Evolutionary conservation across 2,797 vertebrate species (phyloP), one percentile per base, ranked within the genome.

Genomic region (Botia kubotai): DNA sequence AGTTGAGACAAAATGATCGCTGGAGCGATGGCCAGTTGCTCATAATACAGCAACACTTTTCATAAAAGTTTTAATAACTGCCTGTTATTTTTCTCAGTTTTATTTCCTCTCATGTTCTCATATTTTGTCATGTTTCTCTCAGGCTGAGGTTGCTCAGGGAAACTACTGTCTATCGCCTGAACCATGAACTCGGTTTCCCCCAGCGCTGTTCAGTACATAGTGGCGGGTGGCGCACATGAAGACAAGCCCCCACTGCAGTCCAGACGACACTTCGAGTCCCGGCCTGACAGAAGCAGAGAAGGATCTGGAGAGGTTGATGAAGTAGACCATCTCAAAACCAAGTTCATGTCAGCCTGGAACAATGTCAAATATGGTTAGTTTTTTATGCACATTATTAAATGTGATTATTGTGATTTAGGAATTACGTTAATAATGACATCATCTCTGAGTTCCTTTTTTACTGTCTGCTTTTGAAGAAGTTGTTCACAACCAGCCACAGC

Each of bases 281-380:
- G 69, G 4, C 29, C 86, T 2, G 92, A 92, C 2, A 12, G 86
- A 46, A 74, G 72, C 73, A 87, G 84, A 80, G 92, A 86, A 33
- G 81, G 75, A 0, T 19, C 72, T 0, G 92, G 83, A 4, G 96
- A 97, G 69, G 94, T 94, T 0, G 96, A 96, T 6, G 96, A 98
- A 87, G 95, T 98, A 90, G 96, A 97, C 89, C 96, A 95, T 82
- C 90, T 98, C 48, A 98, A 97, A 84, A 92, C 94, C 85, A 97
- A 96, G 86, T 90, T 97, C 58, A 94, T 96, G 90, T 96, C 95
- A 0, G 94, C 93, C 0, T 98, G 96, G 96, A 97, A 98, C 91
- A 98, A 95, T 16, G 94, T 98, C 74, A 98, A 97, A 94, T 97
- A 98, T 77, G 96, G 97, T 97, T 77, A 82, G 95, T 87, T 33